These are phyloP conservation scores for Eupsittula cactorum DNA, from an alignment of 2,113 vertebrate genomes.

Conservation along the genomic window DNA sequence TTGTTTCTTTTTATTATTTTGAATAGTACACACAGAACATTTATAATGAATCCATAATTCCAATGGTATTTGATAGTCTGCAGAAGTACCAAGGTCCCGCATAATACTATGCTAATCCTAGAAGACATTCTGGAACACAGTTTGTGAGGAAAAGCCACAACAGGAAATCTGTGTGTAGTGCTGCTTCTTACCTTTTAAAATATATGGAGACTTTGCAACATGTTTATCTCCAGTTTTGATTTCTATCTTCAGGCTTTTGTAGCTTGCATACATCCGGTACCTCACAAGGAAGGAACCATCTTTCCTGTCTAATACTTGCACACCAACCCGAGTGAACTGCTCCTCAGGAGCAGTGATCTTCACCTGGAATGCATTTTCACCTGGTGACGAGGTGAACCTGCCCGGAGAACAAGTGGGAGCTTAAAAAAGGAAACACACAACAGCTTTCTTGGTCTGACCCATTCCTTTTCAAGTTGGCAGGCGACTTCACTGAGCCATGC, in stretches of 20 bases:
- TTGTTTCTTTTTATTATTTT: neutral
- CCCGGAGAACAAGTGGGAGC: neutral
- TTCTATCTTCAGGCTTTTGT: conserved; percentile 86
- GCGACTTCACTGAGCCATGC: neutral
- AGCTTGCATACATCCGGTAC: conserved; percentile 96
- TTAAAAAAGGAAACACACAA: neutral
- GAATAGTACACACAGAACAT: rapidly evolving
- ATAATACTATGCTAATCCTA: neutral
- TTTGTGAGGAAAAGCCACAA: neutral
- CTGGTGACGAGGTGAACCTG: conserved; percentile 90
- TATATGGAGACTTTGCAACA: conserved; percentile 89
- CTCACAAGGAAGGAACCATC: conserved; percentile 96
- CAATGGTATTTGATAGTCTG: neutral
- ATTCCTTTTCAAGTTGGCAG: neutral
- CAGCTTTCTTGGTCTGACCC: neutral
- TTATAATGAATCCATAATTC: neutral
- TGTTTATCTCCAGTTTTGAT: conserved; percentile 80
- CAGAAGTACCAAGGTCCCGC: neutral
- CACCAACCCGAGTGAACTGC: conserved; percentile 89
- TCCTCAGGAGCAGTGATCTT: conserved; percentile 87
- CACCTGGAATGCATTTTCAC: conserved; percentile 89
- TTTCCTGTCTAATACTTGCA: conserved; percentile 91
- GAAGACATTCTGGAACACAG: neutral
- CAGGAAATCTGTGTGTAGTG: neutral
- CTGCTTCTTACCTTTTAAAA: conserved; percentile 85